Conservation (phyloP, 2,888 invertebrate species). For the Archips xylosteana region DNA sequence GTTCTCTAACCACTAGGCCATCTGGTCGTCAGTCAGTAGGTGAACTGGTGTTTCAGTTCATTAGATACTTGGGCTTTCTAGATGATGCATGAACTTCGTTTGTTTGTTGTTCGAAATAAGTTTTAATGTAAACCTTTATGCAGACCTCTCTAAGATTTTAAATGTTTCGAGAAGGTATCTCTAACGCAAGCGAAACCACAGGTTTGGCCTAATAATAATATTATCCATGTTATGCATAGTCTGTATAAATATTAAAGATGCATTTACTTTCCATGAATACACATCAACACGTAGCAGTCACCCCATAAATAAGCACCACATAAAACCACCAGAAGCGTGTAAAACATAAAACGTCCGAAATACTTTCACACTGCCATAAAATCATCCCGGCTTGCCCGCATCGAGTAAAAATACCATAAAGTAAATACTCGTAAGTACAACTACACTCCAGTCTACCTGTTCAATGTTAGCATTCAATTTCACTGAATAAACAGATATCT, state of each 20-base stretch:
- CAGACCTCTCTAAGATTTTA: too few species aligned
- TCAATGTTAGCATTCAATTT: slow-evolving; percentile 41
- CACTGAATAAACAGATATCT: slow-evolving; percentile 48
- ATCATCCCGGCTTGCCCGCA: slow-evolving; percentile 12
- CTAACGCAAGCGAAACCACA: too few species aligned
- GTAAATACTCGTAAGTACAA: slow-evolving; percentile 36
- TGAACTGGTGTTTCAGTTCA: too few species aligned
- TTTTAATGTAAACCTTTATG: too few species aligned
- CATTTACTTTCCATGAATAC: neutral
- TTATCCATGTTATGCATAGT: neutral
- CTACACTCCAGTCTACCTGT: slow-evolving; percentile 33
- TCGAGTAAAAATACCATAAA: slow-evolving; percentile 38
- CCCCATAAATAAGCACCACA: slow-evolving; percentile 28
- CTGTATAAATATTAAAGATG: neutral
- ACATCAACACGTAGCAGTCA: neutral
- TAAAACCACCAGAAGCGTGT: slow-evolving; percentile 27
- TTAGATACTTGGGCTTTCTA: too few species aligned
- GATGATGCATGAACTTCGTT: too few species aligned
- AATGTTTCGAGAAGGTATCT: too few species aligned
- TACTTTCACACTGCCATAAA: slow-evolving; percentile 34
- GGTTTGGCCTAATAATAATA: too few species aligned
- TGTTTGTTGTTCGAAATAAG: too few species aligned
- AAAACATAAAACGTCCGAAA: slow-evolving; percentile 35
- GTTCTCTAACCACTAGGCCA: too few species aligned
- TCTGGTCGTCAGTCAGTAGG: too few species aligned